Evolutionary conservation across 2,113 vertebrate species (phyloP).

Genomic region (Clarias macrocephalus): DNA sequence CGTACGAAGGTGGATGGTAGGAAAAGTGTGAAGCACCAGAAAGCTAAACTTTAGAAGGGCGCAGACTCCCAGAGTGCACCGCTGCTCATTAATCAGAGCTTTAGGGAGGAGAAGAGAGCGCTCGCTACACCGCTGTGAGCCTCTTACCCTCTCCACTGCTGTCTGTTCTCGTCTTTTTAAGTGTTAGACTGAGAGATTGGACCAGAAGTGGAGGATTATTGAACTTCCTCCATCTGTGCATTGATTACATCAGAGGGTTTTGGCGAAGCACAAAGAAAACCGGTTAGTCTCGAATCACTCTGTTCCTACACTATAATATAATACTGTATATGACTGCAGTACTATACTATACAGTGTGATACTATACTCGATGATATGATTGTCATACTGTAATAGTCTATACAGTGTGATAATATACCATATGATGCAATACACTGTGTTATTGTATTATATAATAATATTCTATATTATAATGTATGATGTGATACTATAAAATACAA

Average conservation of each 20-base stretch:
- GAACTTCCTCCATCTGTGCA: conserved; percentile 24
- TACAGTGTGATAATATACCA: neutral
- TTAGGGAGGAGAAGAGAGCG: neutral
- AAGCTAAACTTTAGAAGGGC: conserved; percentile 22
- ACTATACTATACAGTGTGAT: neutral
- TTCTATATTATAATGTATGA: neutral
- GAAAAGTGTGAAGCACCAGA: neutral
- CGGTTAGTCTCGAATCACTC: neutral
- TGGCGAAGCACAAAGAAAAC: neutral
- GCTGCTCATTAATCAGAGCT: conserved; percentile 20
- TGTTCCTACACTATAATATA: neutral
- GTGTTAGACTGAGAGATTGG: neutral
- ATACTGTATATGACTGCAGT: too few species aligned
- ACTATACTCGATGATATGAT: neutral
- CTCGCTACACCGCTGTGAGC: neutral
- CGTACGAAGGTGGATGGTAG: neutral
- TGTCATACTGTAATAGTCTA: neutral
- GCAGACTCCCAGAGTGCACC: neutral
- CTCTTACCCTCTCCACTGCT: neutral
- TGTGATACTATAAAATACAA: too few species aligned
- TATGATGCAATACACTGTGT: neutral
- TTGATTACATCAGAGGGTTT: conserved; percentile 39
- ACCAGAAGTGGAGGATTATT: conserved; percentile 10
- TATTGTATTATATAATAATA: too few species aligned
- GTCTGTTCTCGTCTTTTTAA: conserved; percentile 2